phyloP scores from a whole-genome alignment of 2,797 vertebrate species.

The Sitta carolinensis region DNA sequence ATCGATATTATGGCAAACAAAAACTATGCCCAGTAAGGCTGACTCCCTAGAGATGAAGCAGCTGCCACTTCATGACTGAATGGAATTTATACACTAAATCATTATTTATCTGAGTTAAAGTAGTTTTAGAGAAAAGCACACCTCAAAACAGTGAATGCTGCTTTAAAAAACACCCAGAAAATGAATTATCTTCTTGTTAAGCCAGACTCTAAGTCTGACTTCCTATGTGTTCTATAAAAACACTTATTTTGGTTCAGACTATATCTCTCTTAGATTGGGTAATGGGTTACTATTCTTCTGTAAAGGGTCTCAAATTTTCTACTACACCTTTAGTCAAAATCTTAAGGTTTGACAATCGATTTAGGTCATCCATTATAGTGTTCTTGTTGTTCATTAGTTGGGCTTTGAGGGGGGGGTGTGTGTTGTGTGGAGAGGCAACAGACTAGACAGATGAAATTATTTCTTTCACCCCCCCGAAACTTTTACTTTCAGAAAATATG shows the following conservation, averaged over 20 bases:
- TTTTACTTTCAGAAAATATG: neutral
- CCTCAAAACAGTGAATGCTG: neutral
- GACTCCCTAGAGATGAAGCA: neutral
- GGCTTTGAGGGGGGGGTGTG: neutral
- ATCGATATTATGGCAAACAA: neutral
- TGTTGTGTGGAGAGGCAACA: neutral
- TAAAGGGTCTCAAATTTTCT: neutral
- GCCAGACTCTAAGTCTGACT: neutral
- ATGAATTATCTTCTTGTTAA: neutral
- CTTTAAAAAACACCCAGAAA: neutral
- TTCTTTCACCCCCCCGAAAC: neutral
- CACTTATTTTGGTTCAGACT: neutral
- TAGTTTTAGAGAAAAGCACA: neutral
- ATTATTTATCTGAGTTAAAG: neutral
- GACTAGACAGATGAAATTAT: neutral
- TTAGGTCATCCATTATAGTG: neutral
- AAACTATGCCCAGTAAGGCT: neutral
- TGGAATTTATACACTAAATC: neutral
- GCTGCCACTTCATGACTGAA: neutral
- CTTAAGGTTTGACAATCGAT: neutral
- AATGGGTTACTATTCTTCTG: neutral
- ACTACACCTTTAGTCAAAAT: neutral
- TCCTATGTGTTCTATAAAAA: neutral
- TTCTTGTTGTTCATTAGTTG: neutral
- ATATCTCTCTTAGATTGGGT: neutral